A percentile compares a stretch with the other conserved stretches of the same genome.
Evolutionary conservation across 2,888 invertebrate genomes (phyloP).

Genomic region (Xanthostigma xanthostigma): DNA sequence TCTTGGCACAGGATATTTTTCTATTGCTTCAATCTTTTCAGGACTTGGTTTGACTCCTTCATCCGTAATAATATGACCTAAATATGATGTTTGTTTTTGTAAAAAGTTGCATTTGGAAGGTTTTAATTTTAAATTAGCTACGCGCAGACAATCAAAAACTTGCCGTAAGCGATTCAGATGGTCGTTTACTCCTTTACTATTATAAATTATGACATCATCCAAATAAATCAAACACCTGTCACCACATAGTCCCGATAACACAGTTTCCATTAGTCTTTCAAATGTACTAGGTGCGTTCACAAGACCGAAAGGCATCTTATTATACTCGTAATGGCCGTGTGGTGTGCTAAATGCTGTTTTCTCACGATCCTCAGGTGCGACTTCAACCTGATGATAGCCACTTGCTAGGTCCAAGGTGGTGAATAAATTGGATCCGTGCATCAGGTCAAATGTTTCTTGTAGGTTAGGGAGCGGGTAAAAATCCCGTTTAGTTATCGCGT

Average conservation of each 20-base stretch:
- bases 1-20: conserved; percentile 9
- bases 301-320: conserved; percentile 17
- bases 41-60: conserved; percentile 11
- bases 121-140: conserved; percentile 7
- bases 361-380: not conserved
- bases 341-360: conserved; percentile 14
- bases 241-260: conserved; percentile 14
- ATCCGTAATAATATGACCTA: conserved; percentile 11
- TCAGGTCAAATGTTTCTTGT: no score
- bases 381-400: no score
- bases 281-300: conserved; percentile 19
- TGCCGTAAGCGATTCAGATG: not conserved
- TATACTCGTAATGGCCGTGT: conserved; percentile 13
- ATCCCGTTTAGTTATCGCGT: no score
- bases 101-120: conserved; percentile 11
- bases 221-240: conserved; percentile 8
- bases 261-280: conserved; percentile 18
- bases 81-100: conserved; percentile 6
- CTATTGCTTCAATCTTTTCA: conserved; percentile 5
- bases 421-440: no score
- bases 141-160: conserved; percentile 1
- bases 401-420: no score
- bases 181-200: not conserved
- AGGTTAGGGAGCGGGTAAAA: no score
- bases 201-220: conserved; percentile 11